Percentiles rank a stretch among this genome's conserved stretches.
phyloP scores from a whole-genome alignment of 1,140 invertebrate species.

The Harpegnathos saltator region DNA sequence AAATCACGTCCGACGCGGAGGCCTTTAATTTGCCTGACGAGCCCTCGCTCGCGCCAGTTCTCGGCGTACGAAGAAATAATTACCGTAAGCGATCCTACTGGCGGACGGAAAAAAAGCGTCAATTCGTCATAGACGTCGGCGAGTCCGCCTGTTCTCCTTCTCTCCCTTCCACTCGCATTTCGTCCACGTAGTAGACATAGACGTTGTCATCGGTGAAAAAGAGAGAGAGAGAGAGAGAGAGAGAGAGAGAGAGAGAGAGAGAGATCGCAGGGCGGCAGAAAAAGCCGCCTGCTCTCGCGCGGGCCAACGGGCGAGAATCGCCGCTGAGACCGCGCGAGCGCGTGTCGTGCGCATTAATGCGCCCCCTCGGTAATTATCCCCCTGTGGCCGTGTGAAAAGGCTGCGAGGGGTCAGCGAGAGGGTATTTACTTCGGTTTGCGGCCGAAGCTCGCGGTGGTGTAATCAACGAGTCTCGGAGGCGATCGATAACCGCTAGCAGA shows the following conservation, averaged over 20 bases:
- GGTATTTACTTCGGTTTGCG: slow-evolving; percentile 54
- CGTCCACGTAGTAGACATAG: too few relatives aligned
- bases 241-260: too few relatives aligned
- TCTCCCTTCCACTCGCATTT: too few relatives aligned
- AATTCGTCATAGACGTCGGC: too few relatives aligned
- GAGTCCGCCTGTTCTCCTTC: too few relatives aligned
- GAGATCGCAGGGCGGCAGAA: too few relatives aligned
- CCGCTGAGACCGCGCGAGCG: not conserved
- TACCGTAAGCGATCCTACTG: slow-evolving; percentile 7
- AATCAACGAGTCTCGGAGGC: slow-evolving; percentile 59
- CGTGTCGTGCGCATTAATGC: slow-evolving; percentile 43
- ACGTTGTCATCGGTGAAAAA: too few relatives aligned
- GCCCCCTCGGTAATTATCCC: slow-evolving; percentile 27
- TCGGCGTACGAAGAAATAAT: slow-evolving; percentile 28
- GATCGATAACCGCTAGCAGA: slow-evolving; percentile 63
- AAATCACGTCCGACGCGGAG: slow-evolving; percentile 3
- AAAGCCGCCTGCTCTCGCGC: not conserved
- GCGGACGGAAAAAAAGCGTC: not conserved
- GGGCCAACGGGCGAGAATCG: not conserved
- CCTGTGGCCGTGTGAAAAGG: slow-evolving; percentile 42
- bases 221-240: too few relatives aligned
- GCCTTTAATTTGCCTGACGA: slow-evolving; percentile 16
- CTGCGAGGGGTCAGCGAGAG: slow-evolving; percentile 31
- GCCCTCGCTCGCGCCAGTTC: not conserved
- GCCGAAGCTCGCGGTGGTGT: slow-evolving; percentile 43